These are phyloP conservation scores for Ostrea edulis DNA, from an alignment of 1,140 invertebrate species.

Conservation along the genomic window DNA sequence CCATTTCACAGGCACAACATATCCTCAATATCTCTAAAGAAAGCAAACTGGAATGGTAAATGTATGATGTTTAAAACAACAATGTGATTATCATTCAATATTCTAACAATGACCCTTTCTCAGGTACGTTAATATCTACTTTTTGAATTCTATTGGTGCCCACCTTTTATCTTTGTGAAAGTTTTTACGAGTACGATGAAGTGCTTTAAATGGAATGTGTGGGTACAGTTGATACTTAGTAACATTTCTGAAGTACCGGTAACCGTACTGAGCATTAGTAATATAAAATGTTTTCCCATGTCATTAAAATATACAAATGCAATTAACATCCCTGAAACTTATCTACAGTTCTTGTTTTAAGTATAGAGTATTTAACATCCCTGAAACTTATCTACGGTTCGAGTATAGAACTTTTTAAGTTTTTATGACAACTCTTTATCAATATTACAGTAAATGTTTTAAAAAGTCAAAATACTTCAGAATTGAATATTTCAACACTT, in stretches of 20 bases:
- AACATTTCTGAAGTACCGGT: not conserved
- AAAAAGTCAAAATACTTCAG: too few relatives aligned
- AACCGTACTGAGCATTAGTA: not conserved
- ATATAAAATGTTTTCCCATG: not conserved
- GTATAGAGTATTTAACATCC: not conserved
- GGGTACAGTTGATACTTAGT: not conserved
- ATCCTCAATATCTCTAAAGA: not conserved
- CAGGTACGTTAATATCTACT: not conserved
- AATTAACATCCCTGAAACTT: not conserved
- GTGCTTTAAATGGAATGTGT: not conserved
- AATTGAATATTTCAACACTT: too few relatives aligned
- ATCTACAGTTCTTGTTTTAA: too few relatives aligned
- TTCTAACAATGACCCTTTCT: conserved; percentile 1
- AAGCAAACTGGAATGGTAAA: not conserved
- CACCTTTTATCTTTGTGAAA: not conserved
- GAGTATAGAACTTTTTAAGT: too few relatives aligned
- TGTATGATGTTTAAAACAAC: not conserved
- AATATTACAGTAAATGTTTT: too few relatives aligned
- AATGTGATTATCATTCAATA: not conserved
- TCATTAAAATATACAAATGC: too few relatives aligned
- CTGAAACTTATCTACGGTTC: not conserved
- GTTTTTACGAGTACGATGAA: not conserved
- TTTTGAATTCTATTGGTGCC: not conserved
- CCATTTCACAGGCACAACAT: not conserved
- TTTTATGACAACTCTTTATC: too few relatives aligned